phyloP scores from a whole-genome alignment of 2,888 invertebrate genomes.

The Eupithecia exiguata region DNA sequence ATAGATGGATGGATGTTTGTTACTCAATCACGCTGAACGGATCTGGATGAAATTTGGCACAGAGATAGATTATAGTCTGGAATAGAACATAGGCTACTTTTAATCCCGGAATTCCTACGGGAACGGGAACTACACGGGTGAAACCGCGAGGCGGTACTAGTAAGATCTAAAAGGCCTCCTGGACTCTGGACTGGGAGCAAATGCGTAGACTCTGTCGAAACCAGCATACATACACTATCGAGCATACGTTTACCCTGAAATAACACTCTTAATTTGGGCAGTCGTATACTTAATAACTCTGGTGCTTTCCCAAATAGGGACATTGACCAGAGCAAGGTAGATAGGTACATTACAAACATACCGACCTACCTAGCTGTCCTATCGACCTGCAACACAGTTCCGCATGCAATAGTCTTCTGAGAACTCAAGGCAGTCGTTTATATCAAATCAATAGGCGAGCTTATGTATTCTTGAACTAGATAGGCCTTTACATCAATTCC shows the following conservation, averaged over 20 bases:
- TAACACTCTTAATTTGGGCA: not conserved
- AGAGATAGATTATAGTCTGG: too few relatives aligned
- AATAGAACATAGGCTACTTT: too few relatives aligned
- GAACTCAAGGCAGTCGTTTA: slow-evolving; percentile 27
- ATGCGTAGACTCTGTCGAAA: too few relatives aligned
- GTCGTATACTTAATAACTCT: not conserved
- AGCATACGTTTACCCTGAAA: not conserved
- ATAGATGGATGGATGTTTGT: too few relatives aligned
- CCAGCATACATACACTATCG: too few relatives aligned
- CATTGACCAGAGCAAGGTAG: not conserved
- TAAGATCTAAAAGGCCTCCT: too few relatives aligned
- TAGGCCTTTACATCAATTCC: not conserved
- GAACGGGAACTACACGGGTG: too few relatives aligned
- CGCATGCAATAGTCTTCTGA: slow-evolving; percentile 32
- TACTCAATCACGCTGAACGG: too few relatives aligned
- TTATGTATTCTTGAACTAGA: not conserved
- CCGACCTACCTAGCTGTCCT: slow-evolving; percentile 18
- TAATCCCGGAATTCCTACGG: too few relatives aligned
- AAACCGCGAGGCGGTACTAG: too few relatives aligned
- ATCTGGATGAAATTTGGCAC: too few relatives aligned
- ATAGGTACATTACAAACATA: not conserved
- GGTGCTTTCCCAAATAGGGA: not conserved
- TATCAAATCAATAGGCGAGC: slow-evolving; percentile 23
- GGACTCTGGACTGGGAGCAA: too few relatives aligned
- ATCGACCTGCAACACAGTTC: slow-evolving; percentile 31